Evolutionary conservation across 2,888 invertebrate species (phyloP).

Genomic region (Cacoxenus indagator): DNA sequence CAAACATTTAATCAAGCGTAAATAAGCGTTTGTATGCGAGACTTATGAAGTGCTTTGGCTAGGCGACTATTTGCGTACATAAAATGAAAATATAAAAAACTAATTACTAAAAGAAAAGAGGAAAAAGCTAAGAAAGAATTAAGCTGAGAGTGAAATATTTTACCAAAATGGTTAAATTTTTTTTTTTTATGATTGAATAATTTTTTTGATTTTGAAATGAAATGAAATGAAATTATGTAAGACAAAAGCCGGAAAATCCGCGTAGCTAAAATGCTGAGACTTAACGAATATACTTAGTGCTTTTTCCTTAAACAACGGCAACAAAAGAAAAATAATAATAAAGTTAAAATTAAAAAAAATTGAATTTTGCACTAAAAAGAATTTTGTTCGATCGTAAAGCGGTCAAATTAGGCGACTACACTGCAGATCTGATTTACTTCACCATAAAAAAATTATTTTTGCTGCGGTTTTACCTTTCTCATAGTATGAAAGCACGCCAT

Average conservation of each 20-base stretch:
- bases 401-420: too few species aligned
- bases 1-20: constrained; percentile 11
- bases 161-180: constrained; percentile 28
- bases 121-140: background rate
- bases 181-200: constrained; percentile 59
- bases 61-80: background rate
- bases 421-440: too few species aligned
- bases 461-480: too few species aligned
- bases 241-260: background rate
- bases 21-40: constrained; percentile 11
- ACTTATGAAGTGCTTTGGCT: constrained; percentile 8
- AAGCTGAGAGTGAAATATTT: background rate
- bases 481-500: too few species aligned
- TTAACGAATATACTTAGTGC: background rate
- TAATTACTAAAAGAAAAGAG: background rate
- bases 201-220: constrained; percentile 50
- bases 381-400: too few species aligned
- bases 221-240: constrained; percentile 53
- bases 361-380: background rate
- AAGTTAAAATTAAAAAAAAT: background rate
- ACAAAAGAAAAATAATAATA: background rate
- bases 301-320: background rate
- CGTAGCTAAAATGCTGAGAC: too few species aligned
- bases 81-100: background rate
- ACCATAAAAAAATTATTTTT: too few species aligned